Evolutionary conservation across 2,113 vertebrate species (phyloP).

Genomic region (Mirza zaza): DNA sequence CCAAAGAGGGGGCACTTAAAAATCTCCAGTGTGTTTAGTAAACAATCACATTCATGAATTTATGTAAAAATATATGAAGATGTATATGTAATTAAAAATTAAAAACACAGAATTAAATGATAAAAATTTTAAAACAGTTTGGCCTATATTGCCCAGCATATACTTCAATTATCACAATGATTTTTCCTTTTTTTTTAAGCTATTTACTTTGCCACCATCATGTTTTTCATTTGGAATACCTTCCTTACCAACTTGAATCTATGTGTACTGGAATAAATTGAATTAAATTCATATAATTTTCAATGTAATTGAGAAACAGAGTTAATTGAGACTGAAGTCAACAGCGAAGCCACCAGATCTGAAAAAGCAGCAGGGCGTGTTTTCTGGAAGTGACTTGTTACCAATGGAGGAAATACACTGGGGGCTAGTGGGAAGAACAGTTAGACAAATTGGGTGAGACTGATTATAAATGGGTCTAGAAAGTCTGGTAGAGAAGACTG

Average conservation of each 20-base stretch:
- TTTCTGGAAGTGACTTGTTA: neutral
- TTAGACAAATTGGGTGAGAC: neutral
- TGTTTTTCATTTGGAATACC: neutral
- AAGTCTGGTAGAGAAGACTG: neutral
- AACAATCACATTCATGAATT: neutral
- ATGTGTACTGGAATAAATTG: neutral
- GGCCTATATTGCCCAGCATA: neutral
- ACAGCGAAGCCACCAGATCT: neutral
- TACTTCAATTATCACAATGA: neutral
- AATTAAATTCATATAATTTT: conserved; percentile 1
- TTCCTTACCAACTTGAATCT: neutral
- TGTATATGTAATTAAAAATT: neutral
- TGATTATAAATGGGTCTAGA: neutral
- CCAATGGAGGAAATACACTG: neutral
- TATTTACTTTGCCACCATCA: neutral
- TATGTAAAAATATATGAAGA: neutral
- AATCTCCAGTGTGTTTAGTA: neutral
- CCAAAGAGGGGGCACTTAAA: neutral
- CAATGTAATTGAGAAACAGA: neutral
- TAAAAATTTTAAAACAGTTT: neutral
- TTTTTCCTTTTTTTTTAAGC: neutral
- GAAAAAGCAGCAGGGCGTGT: neutral
- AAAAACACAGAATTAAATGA: neutral
- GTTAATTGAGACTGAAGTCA: neutral
- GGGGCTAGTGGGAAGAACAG: neutral